Evolutionary conservation across 2,113 vertebrate genomes (phyloP).

Genomic region (Haliaeetus leucogaster): DNA sequence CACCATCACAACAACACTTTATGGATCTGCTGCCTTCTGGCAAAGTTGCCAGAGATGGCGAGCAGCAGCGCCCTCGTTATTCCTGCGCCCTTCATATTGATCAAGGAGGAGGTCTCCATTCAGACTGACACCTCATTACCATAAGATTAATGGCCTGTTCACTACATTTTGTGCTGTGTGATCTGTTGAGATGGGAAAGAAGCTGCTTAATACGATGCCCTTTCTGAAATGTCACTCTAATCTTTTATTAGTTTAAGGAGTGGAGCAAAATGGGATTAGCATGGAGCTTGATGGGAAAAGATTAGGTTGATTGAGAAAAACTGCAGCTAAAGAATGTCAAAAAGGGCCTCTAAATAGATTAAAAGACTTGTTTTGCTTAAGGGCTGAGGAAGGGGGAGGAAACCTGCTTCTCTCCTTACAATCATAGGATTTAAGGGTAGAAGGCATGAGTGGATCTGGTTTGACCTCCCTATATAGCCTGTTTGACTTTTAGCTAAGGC

Average conservation of each 20-base stretch:
- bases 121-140: constrained; percentile 77
- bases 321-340: constrained; percentile 53
- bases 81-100: constrained; percentile 15
- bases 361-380: constrained; percentile 26
- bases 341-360: constrained; percentile 51
- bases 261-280: constrained; percentile 70
- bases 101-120: constrained; percentile 38
- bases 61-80: background rate
- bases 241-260: constrained; percentile 88
- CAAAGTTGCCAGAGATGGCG: background rate
- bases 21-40: background rate
- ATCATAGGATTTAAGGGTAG: background rate
- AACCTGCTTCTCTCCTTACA: background rate
- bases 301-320: constrained; percentile 51
- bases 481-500: background rate
- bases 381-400: background rate
- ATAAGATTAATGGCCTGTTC: constrained; percentile 76
- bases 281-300: constrained; percentile 61
- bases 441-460: background rate
- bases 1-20: background rate
- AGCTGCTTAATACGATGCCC: constrained; percentile 82
- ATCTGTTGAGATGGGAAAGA: constrained; percentile 48
- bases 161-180: constrained; percentile 29
- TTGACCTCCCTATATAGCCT: background rate
- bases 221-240: constrained; percentile 90